phyloP scores from a whole-genome alignment of 2,797 vertebrate species.

The Poeciliopsis paucimaculata region DNA sequence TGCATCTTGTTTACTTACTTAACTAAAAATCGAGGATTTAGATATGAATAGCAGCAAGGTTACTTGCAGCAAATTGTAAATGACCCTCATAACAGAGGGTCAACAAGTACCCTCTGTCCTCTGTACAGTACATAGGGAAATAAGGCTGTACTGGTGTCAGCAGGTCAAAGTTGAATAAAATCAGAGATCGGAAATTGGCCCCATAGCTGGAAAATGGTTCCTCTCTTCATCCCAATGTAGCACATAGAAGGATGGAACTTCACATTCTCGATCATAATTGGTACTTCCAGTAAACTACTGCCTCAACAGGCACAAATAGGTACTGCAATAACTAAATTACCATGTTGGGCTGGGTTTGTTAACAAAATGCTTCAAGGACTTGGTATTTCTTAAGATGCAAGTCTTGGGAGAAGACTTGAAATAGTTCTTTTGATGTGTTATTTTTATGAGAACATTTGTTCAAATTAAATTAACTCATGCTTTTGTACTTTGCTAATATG shows the following conservation, averaged over 20 bases:
- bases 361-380: neutral
- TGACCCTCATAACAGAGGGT: too few species aligned
- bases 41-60: too few species aligned
- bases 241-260: neutral
- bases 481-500: neutral
- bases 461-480: neutral
- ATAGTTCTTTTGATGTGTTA: neutral
- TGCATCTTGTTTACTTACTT: neutral
- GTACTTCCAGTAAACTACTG: neutral
- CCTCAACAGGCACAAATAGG: neutral
- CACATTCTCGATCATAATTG: neutral
- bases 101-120: too few species aligned
- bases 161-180: neutral
- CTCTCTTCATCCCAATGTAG: neutral
- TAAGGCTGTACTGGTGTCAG: neutral
- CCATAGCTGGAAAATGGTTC: neutral
- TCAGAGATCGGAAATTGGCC: neutral
- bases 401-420: neutral
- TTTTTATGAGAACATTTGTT: neutral
- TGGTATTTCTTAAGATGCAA: neutral
- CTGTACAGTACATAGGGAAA: too few species aligned
- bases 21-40: neutral
- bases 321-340: neutral
- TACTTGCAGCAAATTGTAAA: too few species aligned
- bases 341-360: neutral